A percentile compares a stretch with the other conserved stretches of the same genome.
Evolutionary conservation across 2,113 vertebrate genomes (phyloP).

Genomic region (Sebastes fasciatus): DNA sequence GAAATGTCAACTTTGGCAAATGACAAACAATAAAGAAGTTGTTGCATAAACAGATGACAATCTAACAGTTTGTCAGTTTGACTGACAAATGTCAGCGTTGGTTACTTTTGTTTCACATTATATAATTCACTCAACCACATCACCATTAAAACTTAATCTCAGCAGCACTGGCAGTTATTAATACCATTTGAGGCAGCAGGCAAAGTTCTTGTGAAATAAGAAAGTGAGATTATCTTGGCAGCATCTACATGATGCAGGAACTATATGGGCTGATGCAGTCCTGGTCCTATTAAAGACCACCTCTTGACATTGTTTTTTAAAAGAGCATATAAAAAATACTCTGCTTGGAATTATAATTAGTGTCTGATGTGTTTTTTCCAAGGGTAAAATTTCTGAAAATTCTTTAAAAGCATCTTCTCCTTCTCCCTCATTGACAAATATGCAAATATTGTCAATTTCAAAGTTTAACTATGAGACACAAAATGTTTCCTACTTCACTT

Average conservation of each 20-base stretch:
- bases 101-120: slow-evolving; percentile 44
- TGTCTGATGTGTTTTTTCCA: not conserved
- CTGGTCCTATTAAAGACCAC: not conserved
- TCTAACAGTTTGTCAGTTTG: slow-evolving; percentile 63
- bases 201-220: slow-evolving; percentile 15
- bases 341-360: not conserved
- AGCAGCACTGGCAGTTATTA: slow-evolving; percentile 3
- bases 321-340: not conserved
- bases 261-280: slow-evolving; percentile 5
- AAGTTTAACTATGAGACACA: not conserved
- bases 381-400: no score
- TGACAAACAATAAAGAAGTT: slow-evolving; percentile 45
- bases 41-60: slow-evolving; percentile 24
- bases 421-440: not conserved
- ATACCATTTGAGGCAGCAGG: slow-evolving; percentile 24
- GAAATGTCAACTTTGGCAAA: slow-evolving; percentile 47
- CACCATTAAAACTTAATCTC: slow-evolving; percentile 48
- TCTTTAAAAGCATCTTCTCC: not conserved
- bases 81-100: slow-evolving; percentile 61
- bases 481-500: not conserved
- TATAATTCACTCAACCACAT: slow-evolving; percentile 36
- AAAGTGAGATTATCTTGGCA: slow-evolving; percentile 24
- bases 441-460: not conserved
- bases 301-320: not conserved
- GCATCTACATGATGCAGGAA: slow-evolving; percentile 4